Percentiles rank a stretch among this genome's conserved stretches.
Conservation (phyloP, 2,797 vertebrate species). For the Heteromormyrus szaboi region DNA sequence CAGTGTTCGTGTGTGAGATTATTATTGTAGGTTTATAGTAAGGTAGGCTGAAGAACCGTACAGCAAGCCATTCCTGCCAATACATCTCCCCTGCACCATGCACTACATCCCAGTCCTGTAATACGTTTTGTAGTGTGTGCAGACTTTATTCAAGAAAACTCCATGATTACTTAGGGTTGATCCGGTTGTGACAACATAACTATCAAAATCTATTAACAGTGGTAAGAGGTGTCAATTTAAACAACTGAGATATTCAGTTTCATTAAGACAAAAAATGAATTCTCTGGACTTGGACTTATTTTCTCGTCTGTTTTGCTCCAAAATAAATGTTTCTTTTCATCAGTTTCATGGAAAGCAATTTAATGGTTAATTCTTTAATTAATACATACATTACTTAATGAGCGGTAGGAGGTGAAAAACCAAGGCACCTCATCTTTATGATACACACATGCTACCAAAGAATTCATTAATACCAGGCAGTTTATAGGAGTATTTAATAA, state of each 20-base stretch:
- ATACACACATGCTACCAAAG: background rate
- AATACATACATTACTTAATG: background rate
- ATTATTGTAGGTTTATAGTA: background rate
- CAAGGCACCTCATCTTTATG: background rate
- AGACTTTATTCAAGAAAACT: background rate
- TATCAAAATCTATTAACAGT: background rate
- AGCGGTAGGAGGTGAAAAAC: background rate
- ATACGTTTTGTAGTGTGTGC: background rate
- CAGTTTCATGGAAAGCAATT: background rate
- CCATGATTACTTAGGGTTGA: background rate
- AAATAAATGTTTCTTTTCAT: background rate
- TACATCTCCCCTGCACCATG: background rate
- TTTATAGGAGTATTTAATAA: slow-evolving; percentile 3
- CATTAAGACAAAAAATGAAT: background rate
- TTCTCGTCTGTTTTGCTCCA: background rate
- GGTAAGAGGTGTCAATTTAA: background rate
- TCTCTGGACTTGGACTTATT: background rate
- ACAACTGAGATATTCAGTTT: background rate
- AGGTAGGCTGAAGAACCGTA: background rate
- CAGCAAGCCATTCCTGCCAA: background rate
- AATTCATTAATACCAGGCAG: background rate
- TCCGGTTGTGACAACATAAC: background rate
- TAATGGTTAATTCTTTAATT: background rate
- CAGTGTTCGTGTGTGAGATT: background rate
- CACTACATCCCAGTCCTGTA: background rate